Base-by-base conservation (phyloP, 2,797 vertebrate species). In the Ctenosaura bakeri region DNA sequence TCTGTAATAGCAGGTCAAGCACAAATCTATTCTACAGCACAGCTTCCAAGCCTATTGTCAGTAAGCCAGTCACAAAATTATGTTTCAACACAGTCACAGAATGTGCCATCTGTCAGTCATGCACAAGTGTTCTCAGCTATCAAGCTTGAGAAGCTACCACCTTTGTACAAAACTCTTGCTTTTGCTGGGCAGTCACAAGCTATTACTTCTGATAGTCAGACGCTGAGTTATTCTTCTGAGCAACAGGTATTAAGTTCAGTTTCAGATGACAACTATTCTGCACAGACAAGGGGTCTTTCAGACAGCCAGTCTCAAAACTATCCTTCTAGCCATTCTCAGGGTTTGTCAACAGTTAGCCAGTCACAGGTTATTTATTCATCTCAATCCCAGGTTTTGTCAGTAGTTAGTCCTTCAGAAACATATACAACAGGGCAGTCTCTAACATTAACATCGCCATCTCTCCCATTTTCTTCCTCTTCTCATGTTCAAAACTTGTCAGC, bases 1-100 rank as follows among this genome's bases (percentile, higher is more conserved):
- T 98, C 98, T 46, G 98, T 99, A 92, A 98, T 99, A 95, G 97
- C 98, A 77, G 98, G 98, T 96, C 99, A 99, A 97, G 97, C 98
- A 95, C 98, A 98, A 96, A 97, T 98, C 78, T 98, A 98, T 94
- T 98, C 98, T 92, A 98, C 98, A 92, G 97, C 98, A 86, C 98
- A 99, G 95, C 97, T 99, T 77, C 98, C 99, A 81, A 98, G 97
- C 94, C 97, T 99, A 77, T 97, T 99, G 96, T 98, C 99, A 0
- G 98, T 97, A 93, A 98, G 97, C 97, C 97, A 99, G 87, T 98
- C 99, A 81, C 98, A 99, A 96, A 98, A 97, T 84, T 99, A 98
- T 59, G 97, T 98, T 93, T 97, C 98, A 74, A 97, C 97, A 69
- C 97, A 97, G 92, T 97, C 98, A 90, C 98, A 98, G 93, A 98